Evolutionary conservation across 2,888 invertebrate genomes (phyloP).

Genomic region (Limnephilus auricula): DNA sequence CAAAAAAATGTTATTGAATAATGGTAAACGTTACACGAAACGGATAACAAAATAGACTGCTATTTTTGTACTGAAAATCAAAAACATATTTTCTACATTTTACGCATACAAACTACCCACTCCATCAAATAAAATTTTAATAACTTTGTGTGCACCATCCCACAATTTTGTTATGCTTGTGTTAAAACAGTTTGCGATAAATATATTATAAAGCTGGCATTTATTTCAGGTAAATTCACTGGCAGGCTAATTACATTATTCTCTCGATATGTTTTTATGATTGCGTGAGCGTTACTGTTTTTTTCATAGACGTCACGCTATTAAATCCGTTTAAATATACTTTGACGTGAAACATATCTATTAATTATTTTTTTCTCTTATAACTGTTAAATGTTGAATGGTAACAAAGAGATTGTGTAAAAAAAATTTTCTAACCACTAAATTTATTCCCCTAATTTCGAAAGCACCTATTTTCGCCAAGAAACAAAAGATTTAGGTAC

Average conservation of each 20-base stretch:
- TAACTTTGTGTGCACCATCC: background rate
- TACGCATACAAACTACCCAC: background rate
- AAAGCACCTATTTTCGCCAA: too few relatives aligned
- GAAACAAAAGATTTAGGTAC: too few relatives aligned
- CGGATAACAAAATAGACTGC: background rate
- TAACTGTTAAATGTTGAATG: background rate
- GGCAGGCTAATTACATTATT: background rate
- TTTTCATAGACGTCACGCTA: background rate
- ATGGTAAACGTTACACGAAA: background rate
- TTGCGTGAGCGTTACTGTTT: background rate
- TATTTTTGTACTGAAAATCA: background rate
- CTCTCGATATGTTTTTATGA: background rate
- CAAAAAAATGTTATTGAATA: background rate
- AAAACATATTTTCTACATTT: background rate
- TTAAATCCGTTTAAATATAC: background rate
- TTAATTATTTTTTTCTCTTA: too few relatives aligned
- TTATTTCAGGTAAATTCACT: background rate
- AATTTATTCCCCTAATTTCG: too few relatives aligned
- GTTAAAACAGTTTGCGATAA: background rate
- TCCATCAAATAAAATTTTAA: background rate
- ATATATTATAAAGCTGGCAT: background rate
- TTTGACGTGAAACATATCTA: background rate
- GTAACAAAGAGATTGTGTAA: too few relatives aligned
- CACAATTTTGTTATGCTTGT: background rate
- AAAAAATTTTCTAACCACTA: too few relatives aligned